These are phyloP conservation scores for Xanthia icteritia DNA, from an alignment of 2,888 invertebrate species.

Conservation along the genomic window DNA sequence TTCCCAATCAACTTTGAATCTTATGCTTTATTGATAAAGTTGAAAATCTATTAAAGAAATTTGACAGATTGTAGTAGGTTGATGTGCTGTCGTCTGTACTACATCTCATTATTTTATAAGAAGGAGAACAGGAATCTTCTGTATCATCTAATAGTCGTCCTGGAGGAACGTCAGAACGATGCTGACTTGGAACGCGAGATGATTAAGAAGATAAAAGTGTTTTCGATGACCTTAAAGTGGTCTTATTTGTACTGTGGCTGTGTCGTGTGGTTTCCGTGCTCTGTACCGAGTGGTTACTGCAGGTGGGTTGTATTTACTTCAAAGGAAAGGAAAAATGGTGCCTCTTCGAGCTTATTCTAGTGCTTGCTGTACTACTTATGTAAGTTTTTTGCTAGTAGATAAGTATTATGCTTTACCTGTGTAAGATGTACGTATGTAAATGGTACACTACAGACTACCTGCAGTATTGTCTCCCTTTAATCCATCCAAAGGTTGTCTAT, in stretches of 20 bases:
- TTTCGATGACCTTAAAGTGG: constrained; percentile 3
- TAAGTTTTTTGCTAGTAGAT: neutral
- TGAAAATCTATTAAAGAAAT: too few species aligned
- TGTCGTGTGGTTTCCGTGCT: constrained; percentile 17
- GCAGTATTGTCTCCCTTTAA: too few species aligned
- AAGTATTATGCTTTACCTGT: too few species aligned
- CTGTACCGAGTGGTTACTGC: constrained; percentile 24
- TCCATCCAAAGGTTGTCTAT: too few species aligned
- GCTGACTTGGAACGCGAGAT: constrained; percentile 48
- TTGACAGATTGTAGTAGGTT: too few species aligned
- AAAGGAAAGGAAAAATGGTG: neutral
- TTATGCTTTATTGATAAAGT: too few species aligned
- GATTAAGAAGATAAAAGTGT: constrained; percentile 59
- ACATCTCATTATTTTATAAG: constrained; percentile 46
- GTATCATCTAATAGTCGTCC: constrained; percentile 45
- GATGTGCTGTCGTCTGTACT: too few species aligned
- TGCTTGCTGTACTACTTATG: neutral
- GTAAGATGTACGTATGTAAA: too few species aligned
- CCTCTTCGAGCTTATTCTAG: neutral
- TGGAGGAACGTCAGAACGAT: constrained; percentile 60
- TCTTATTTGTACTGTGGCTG: neutral
- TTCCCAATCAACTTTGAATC: too few species aligned
- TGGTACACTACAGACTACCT: too few species aligned
- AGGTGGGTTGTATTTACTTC: constrained; percentile 10
- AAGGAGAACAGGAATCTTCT: constrained; percentile 49